Percentiles rank a stretch among this genome's conserved stretches.
Evolutionary conservation across 2,113 vertebrate species (phyloP).

Genomic region (Halcyon malimbica): DNA sequence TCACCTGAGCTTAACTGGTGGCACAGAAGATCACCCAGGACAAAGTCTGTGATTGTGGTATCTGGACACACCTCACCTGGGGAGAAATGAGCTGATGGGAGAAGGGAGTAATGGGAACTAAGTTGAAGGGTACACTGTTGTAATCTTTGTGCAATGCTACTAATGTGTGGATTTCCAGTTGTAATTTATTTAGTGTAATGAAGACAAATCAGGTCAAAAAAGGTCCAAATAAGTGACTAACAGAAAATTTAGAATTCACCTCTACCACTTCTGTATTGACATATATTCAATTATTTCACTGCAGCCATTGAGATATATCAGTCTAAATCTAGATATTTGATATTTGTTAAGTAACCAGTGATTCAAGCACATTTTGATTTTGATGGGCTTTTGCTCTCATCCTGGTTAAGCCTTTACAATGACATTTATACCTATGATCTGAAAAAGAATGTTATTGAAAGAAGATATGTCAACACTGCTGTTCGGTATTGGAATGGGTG

Average conservation of each 20-base stretch:
- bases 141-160: neutral
- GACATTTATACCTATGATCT: neutral
- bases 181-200: neutral
- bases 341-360: neutral
- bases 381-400: neutral
- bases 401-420: neutral
- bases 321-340: neutral
- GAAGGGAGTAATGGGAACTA: neutral
- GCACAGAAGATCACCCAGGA: neutral
- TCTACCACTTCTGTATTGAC: neutral
- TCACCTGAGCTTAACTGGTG: neutral
- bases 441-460: neutral
- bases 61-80: neutral
- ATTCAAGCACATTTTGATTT: neutral
- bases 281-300: neutral
- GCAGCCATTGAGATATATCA: neutral
- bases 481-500: neutral
- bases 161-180: neutral
- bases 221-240: neutral
- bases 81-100: neutral
- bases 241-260: neutral
- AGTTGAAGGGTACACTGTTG: neutral
- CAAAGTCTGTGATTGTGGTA: neutral
- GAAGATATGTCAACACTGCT: neutral
- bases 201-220: neutral